These are phyloP conservation scores for Lineus longissimus DNA, from an alignment of 1,140 invertebrate genomes.

Conservation along the genomic window DNA sequence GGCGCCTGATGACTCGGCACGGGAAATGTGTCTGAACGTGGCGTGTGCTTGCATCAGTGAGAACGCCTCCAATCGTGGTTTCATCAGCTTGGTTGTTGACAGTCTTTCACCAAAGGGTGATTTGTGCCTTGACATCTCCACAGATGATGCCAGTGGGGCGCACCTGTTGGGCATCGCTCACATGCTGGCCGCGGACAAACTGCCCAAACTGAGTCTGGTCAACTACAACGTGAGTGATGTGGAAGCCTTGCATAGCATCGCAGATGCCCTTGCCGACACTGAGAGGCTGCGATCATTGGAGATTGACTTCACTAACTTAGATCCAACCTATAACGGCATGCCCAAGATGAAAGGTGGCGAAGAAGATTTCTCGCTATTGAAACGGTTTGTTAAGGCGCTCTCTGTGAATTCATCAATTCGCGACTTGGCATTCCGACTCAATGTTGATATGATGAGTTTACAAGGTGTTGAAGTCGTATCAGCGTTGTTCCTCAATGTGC, in stretches of 20 bases:
- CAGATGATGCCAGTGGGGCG: neutral
- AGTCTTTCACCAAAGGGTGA: neutral
- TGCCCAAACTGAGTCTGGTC: neutral
- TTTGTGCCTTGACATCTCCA: neutral
- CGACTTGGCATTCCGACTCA: neutral
- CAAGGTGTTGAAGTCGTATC: neutral
- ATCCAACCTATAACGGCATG: neutral
- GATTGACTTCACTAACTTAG: neutral
- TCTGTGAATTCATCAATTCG: neutral
- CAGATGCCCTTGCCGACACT: neutral
- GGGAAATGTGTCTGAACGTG: neutral
- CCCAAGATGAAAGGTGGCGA: neutral
- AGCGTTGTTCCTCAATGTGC: neutral
- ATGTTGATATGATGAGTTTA: neutral
- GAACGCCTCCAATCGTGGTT: neutral
- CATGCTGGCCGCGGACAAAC: neutral
- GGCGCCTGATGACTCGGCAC: neutral
- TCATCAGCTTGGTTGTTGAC: neutral
- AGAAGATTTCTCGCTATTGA: neutral
- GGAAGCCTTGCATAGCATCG: neutral
- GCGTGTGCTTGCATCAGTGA: slow-evolving; percentile 1
- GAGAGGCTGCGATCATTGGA: neutral
- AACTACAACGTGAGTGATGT: neutral
- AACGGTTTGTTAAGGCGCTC: neutral
- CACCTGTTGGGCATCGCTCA: neutral